Base-by-base conservation (phyloP, 2,113 vertebrate genomes). In the Zingel zingel region DNA sequence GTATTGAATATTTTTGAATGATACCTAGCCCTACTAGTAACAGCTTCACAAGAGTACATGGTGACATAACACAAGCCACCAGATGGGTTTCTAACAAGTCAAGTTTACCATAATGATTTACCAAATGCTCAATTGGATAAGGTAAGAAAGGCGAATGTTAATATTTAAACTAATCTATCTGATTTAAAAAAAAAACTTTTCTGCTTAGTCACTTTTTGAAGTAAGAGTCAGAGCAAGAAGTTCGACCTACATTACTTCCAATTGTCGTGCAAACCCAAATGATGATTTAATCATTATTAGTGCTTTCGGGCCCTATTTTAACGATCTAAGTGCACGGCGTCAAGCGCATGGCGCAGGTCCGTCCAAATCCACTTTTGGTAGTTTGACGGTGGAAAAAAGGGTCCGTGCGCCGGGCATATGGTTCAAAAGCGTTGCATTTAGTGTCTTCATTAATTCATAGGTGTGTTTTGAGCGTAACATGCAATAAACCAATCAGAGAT, bases 11-110 rank as follows among this genome's bases (percentile, higher is more conserved):
- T 33, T 33, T 33, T 1, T 33, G 6, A 33, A 6, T 6, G 33
- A 33, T 33, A 33, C 1, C 33, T 1, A 33, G 33, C 6, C 33
- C 33, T 33, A 33, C 33, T 33, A 33, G 33, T 33, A 33, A 71
- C 1, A 62, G 36, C 36, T 47, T 63, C 47, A 75, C 1, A 48
- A 62, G 45, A 67, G 54, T n/a, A 10, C 43, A 73, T 33, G 18
- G 4, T 23, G 57, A 36, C 33, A 33, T 3, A 64, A 12, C 51
- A 21, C 27, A 66, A 36, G 39, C 0, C 0, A 43, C 33, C 23
- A 27, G 36, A 78, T 10, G 56, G 5, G 48, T 71, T 79, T 79
- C 6, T 30, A 69, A 65, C 18, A 66, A 66, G 13, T 39, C 56
- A 58, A 39, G 39, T 71, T 25, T 11, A 25, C 18, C 10, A 25